Conservation (phyloP, 2,888 invertebrate species). For the Leptarthrus brevirostris region DNA sequence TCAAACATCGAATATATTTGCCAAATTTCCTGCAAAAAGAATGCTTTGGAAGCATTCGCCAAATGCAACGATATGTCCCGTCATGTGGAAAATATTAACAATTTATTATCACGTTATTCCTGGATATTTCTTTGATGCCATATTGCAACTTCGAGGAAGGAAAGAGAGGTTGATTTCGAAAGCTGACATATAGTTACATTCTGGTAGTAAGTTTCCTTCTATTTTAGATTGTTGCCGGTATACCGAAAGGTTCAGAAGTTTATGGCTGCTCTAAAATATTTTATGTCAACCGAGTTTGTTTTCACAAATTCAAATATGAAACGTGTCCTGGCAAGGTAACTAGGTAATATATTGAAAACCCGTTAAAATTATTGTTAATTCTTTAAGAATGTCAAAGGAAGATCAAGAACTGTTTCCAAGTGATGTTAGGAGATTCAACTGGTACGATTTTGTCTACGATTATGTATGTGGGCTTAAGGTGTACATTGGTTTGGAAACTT, state of each 20-base stretch:
- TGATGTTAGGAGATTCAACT: too few species aligned
- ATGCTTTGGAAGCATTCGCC: conserved; percentile 55
- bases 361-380: too few species aligned
- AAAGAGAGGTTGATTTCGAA: not conserved
- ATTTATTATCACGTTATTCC: conserved; percentile 58
- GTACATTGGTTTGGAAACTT: conserved; percentile 16
- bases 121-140: conserved; percentile 54
- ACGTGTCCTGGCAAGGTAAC: conserved; percentile 52
- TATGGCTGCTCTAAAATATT: conserved; percentile 54
- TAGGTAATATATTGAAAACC: not conserved
- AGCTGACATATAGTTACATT: too few species aligned
- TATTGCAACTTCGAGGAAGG: conserved; percentile 48
- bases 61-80: conserved; percentile 52
- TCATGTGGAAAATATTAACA: too few species aligned
- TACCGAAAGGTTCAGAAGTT: conserved; percentile 56
- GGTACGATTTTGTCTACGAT: conserved; percentile 30
- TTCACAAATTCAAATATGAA: too few species aligned
- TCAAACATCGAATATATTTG: conserved; percentile 6
- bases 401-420: too few species aligned
- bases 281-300: conserved; percentile 54
- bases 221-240: conserved; percentile 55
- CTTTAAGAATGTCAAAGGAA: too few species aligned
- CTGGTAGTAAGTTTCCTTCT: too few species aligned
- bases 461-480: conserved; percentile 23
- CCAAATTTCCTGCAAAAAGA: conserved; percentile 50